Conservation (phyloP, 2,797 vertebrate species). For the Lepilemur ruficaudatus region DNA sequence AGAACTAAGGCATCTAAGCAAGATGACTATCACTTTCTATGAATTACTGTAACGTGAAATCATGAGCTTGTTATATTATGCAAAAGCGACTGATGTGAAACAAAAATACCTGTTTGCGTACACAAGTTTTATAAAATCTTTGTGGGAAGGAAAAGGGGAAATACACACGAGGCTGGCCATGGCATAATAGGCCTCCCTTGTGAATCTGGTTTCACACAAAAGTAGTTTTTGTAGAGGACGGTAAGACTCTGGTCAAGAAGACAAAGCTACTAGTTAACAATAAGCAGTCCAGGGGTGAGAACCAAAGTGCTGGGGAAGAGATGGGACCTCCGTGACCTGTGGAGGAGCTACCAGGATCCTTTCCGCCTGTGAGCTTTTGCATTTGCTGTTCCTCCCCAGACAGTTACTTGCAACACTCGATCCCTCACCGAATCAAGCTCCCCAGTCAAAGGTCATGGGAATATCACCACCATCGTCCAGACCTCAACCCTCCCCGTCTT, state of each 20-base stretch:
- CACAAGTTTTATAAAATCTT: slow-evolving; percentile 81
- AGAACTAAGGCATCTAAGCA: slow-evolving; percentile 81
- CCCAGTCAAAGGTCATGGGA: background rate
- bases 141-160: slow-evolving; percentile 85
- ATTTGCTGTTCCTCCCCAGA: background rate
- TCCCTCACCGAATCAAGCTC: background rate
- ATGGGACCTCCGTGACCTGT: fast-evolving
- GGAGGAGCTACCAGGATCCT: background rate
- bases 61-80: slow-evolving; percentile 84
- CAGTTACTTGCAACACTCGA: background rate
- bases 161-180: slow-evolving; percentile 77
- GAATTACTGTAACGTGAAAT: slow-evolving; percentile 87
- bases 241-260: background rate
- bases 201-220: slow-evolving; percentile 71
- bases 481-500: background rate
- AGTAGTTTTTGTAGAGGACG: slow-evolving; percentile 15
- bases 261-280: background rate
- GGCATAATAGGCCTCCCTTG: slow-evolving; percentile 71
- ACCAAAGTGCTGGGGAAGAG: no score
- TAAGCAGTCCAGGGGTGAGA: background rate
- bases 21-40: slow-evolving; percentile 86
- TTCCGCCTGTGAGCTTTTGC: background rate
- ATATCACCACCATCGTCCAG: background rate
- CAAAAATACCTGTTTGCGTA: slow-evolving; percentile 87
- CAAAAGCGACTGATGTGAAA: slow-evolving; percentile 86